Percentiles rank a stretch among this genome's conserved stretches.
Evolutionary conservation across 2,888 invertebrate species (phyloP).

Genomic region (Andrena minutula): DNA sequence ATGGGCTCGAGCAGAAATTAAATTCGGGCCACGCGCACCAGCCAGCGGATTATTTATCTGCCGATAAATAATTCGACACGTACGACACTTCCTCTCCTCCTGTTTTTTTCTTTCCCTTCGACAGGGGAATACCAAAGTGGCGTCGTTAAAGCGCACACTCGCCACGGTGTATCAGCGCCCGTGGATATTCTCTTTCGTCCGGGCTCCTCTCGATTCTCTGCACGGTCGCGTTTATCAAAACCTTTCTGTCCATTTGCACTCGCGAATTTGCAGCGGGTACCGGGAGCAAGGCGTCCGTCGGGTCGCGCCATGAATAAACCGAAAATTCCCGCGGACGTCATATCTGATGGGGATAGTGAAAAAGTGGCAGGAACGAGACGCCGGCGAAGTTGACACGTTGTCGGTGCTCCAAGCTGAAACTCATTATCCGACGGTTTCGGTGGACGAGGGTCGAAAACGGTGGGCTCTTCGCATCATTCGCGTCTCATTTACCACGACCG

Average conservation of each 20-base stretch:
- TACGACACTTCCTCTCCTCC: not conserved
- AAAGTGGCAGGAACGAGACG: conserved; percentile 5
- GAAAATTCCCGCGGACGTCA: conserved; percentile 36
- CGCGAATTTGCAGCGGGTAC: conserved; percentile 41
- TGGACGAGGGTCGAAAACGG: conserved; percentile 42
- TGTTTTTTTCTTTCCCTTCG: not conserved
- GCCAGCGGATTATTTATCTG: conserved; percentile 50
- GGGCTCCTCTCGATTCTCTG: conserved; percentile 26
- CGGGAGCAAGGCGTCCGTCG: not conserved
- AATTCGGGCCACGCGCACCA: conserved; percentile 29
- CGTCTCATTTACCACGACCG: conserved; percentile 31
- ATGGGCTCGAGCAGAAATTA: conserved; percentile 46
- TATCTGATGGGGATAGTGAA: conserved; percentile 8
- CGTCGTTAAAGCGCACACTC: conserved; percentile 23
- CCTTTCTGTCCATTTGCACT: conserved; percentile 50
- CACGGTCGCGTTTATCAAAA: conserved; percentile 46
- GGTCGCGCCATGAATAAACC: conserved; percentile 38
- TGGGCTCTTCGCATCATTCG: conserved; percentile 26
- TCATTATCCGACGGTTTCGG: conserved; percentile 41
- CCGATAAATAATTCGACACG: conserved; percentile 49
- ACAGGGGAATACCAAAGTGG: conserved; percentile 18
- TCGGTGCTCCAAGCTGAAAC: conserved; percentile 34
- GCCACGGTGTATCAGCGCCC: conserved; percentile 44
- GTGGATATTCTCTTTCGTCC: not conserved
- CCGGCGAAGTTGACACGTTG: conserved; percentile 29